Evolutionary conservation across 2,888 invertebrate genomes (phyloP).

Genomic region (Nycteola revayana): DNA sequence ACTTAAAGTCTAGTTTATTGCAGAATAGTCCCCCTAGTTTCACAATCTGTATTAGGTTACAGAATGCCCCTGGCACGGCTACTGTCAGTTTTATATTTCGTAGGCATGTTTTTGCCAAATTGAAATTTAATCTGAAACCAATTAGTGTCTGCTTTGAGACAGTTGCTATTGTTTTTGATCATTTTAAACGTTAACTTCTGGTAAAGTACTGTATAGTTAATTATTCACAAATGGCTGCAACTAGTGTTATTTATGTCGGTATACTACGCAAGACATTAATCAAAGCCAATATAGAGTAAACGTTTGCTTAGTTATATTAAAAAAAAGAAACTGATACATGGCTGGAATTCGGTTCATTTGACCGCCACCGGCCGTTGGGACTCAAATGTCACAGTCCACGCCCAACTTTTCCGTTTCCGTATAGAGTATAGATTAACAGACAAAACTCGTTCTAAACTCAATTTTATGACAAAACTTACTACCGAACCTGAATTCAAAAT

Average conservation of each 20-base stretch:
- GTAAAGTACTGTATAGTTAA: no score
- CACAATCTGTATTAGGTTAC: slow-evolving; percentile 53
- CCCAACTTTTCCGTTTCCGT: slow-evolving; percentile 21
- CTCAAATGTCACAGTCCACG: slow-evolving; percentile 16
- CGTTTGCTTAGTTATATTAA: slow-evolving; percentile 15
- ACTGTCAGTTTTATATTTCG: slow-evolving; percentile 41
- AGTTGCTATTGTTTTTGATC: no score
- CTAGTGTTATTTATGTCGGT: no score
- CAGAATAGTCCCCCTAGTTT: slow-evolving; percentile 33
- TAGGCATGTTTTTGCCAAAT: slow-evolving; percentile 45
- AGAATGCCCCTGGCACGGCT: slow-evolving; percentile 45
- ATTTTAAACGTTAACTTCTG: no score
- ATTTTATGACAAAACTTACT: slow-evolving; percentile 13
- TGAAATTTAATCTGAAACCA: slow-evolving; percentile 49
- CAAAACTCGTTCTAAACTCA: slow-evolving; percentile 26
- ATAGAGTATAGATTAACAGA: slow-evolving; percentile 33
- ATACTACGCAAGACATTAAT: slow-evolving; percentile 8
- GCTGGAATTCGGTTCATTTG: slow-evolving; percentile 15
- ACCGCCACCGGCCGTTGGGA: slow-evolving; percentile 18
- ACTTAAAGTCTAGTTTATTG: slow-evolving; percentile 52
- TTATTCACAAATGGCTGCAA: no score
- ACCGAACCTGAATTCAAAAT: slow-evolving; percentile 25
- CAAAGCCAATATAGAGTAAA: slow-evolving; percentile 14
- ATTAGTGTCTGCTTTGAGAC: no score
- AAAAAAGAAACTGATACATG: slow-evolving; percentile 1